Evolutionary conservation across 2,888 invertebrate genomes (phyloP).

Genomic region (Rhagonycha lutea): DNA sequence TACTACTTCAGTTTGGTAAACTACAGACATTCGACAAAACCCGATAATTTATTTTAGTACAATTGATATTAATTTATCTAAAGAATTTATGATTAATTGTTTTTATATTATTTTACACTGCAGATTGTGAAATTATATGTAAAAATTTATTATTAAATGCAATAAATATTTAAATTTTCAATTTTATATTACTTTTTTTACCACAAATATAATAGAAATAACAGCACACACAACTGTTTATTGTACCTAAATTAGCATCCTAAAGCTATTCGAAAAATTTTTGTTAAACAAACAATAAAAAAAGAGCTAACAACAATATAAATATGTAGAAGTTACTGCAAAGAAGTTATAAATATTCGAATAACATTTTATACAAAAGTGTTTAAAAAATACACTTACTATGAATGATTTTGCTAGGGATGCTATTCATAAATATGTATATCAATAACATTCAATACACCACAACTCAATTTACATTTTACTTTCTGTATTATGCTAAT

Average conservation of each 20-base stretch:
- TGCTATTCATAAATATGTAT: neutral
- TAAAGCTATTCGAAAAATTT: neutral
- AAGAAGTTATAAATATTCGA: neutral
- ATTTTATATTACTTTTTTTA: neutral
- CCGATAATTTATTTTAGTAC: neutral
- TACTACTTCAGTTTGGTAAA: neutral
- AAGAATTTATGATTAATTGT: neutral
- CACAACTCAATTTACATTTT: neutral
- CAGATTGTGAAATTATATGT: neutral
- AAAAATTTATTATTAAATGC: neutral
- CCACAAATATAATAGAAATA: neutral
- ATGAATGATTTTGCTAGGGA: neutral
- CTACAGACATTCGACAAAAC: neutral
- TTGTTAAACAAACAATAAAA: neutral
- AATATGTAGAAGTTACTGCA: too few relatives aligned
- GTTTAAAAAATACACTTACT: neutral
- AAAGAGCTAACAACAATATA: too few relatives aligned
- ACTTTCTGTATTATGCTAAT: neutral
- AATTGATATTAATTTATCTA: neutral
- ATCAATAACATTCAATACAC: neutral
- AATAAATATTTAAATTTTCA: neutral
- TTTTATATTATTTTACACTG: neutral
- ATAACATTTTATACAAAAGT: neutral
- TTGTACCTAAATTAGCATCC: neutral
- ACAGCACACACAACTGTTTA: too few relatives aligned